Base-by-base conservation (phyloP, 2,888 invertebrate species). In the Sinelater perroti region DNA sequence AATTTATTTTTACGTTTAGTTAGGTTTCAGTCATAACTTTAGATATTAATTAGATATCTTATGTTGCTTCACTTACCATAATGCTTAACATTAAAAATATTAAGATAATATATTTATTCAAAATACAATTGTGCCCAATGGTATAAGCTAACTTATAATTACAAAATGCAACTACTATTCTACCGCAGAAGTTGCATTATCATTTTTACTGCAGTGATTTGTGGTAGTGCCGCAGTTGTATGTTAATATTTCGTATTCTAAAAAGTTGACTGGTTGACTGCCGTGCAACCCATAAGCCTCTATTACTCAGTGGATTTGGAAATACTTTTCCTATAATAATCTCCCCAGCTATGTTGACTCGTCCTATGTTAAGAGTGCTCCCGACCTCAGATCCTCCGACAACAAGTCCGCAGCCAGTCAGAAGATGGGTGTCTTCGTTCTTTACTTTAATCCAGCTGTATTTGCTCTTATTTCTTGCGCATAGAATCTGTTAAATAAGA, bases 181-280 rank as follows among this genome's bases (percentile, higher is more conserved):
- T n/a, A n/a, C n/a, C n/a, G n/a, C n/a, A n/a, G n/a, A n/a, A n/a
- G n/a, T n/a, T n/a, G n/a, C n/a, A n/a, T n/a, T n/a, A n/a, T n/a
- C n/a, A n/a, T n/a, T n/a, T n/a, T n/a, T n/a, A n/a, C n/a, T n/a
- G n/a, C n/a, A n/a, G n/a, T n/a, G n/a, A n/a, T n/a, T n/a, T n/a
- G n/a, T n/a, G n/a, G n/a, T n/a, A n/a, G n/a, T n/a, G n/a, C n/a
- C n/a, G 8, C 52, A 53, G 18, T 35, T 35, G 11, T 53, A 53
- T 16, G 45, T 53, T 18, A 53, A 45, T 20, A 53, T 44, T 33
- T 53, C 52, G 21, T 53, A 53, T 2, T 33, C 33, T 8, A 42
- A 13, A 35, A 44, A 53, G 1, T 16, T n/a, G 1, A 17, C 11
- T 26, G 44, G 44, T 0, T 35, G 24, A 4, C 28, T 20, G 18